Conservation (phyloP, 2,888 invertebrate genomes). For the Papilio protenor region DNA sequence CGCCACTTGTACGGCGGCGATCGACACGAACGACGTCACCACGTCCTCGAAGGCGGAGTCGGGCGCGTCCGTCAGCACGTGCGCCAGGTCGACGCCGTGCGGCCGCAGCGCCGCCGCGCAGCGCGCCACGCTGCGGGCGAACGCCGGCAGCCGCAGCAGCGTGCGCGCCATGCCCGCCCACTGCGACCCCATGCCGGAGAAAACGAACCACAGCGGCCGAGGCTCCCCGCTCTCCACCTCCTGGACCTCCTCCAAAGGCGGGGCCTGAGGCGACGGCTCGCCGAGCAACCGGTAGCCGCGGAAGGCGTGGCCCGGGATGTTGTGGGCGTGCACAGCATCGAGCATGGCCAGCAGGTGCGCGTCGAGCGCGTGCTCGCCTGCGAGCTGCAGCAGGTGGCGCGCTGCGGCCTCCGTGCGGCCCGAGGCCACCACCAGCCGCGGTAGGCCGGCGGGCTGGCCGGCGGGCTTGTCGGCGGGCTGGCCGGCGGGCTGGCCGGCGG, state of each 20-base stretch:
- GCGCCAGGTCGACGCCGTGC: slow-evolving; percentile 92
- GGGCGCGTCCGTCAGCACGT: slow-evolving; percentile 90
- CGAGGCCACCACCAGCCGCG: slow-evolving; percentile 90
- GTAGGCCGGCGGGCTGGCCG: too few species aligned
- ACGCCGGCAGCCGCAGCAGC: slow-evolving; percentile 92
- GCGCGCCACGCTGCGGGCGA: slow-evolving; percentile 90
- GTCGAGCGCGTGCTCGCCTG: slow-evolving; percentile 85
- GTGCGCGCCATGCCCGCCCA: slow-evolving; percentile 98
- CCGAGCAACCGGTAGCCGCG: slow-evolving; percentile 93
- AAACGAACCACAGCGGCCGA: slow-evolving; percentile 96
- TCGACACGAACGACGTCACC: slow-evolving; percentile 95
- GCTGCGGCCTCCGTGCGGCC: slow-evolving; percentile 94
- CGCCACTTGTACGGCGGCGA: slow-evolving; percentile 98
- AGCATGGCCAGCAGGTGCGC: slow-evolving; percentile 91
- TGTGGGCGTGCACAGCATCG: slow-evolving; percentile 88
- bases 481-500: too few species aligned
- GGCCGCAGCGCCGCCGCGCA: slow-evolving; percentile 91
- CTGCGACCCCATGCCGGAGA: slow-evolving; percentile 99
- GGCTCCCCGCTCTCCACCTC: slow-evolving; percentile 79
- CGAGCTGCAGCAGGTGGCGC: slow-evolving; percentile 85
- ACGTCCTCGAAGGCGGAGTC: slow-evolving; percentile 93
- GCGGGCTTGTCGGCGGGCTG: too few species aligned
- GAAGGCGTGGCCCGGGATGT: slow-evolving; percentile 90
- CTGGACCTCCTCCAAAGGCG: slow-evolving; percentile 57
- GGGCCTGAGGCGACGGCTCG: slow-evolving; percentile 65